These are phyloP conservation scores for Ceraclea dissimilis DNA, from an alignment of 2,888 invertebrate species.

Conservation along the genomic window DNA sequence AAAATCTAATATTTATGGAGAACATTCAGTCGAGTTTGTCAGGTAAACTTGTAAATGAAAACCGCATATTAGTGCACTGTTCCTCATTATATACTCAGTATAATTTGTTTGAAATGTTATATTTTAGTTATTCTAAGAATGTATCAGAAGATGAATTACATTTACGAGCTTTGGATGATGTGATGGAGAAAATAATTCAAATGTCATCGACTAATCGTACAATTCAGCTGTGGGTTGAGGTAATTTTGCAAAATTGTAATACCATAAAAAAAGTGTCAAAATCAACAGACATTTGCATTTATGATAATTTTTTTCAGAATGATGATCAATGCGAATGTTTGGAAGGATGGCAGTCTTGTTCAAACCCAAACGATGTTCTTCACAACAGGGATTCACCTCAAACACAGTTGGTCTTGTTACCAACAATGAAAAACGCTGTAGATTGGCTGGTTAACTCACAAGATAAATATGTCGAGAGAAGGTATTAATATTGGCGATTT, in stretches of 20 bases:
- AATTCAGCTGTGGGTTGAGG: neutral
- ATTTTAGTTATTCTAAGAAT: neutral
- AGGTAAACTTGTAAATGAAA: slow-evolving; percentile 27
- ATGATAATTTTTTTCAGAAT: slow-evolving; percentile 7
- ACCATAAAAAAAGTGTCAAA: too few species aligned
- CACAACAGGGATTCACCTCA: neutral
- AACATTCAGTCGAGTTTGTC: slow-evolving; percentile 38
- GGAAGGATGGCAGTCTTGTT: slow-evolving; percentile 18
- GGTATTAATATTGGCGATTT: too few species aligned
- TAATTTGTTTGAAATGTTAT: too few species aligned
- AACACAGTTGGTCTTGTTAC: slow-evolving; percentile 9
- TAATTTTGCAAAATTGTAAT: too few species aligned
- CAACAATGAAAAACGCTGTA: slow-evolving; percentile 12
- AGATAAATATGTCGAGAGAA: slow-evolving; percentile 46
- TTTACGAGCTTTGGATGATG: neutral
- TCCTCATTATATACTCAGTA: too few species aligned
- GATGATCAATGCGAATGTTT: slow-evolving; percentile 15
- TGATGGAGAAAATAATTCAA: neutral
- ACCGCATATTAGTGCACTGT: too few species aligned
- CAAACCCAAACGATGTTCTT: neutral
- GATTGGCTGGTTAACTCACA: slow-evolving; percentile 47
- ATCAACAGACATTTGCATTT: too few species aligned
- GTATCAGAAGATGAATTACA: neutral
- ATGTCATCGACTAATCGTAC: neutral
- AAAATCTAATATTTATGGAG: slow-evolving; percentile 44